Percentiles rank a stretch among this genome's conserved stretches.
Evolutionary conservation across 2,113 vertebrate genomes (phyloP).

Genomic region (Tiliqua scincoides): DNA sequence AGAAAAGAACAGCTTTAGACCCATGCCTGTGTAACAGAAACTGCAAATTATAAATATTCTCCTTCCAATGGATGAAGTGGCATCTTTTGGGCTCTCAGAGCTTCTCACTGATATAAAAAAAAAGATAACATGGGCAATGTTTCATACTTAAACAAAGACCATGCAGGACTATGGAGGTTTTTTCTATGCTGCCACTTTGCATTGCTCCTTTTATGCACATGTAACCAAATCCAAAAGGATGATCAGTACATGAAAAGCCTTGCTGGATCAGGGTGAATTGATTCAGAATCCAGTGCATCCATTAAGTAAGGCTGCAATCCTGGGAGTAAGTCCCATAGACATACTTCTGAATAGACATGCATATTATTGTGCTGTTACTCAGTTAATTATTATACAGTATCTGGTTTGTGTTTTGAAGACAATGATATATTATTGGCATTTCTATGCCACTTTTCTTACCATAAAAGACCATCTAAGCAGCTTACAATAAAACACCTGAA

Average conservation of each 20-base stretch:
- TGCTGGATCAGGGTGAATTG: constrained; percentile 1
- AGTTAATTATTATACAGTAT: neutral
- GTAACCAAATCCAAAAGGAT: neutral
- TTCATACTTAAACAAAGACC: neutral
- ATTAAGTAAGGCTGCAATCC: neutral
- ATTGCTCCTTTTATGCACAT: neutral
- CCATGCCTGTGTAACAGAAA: no score
- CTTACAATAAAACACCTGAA: neutral
- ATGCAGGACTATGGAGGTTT: neutral
- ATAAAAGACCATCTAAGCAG: no score
- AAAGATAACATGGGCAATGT: neutral
- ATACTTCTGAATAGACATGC: no score
- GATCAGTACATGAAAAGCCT: neutral
- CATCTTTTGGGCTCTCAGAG: neutral
- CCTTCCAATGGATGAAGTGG: neutral
- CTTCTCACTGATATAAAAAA: neutral
- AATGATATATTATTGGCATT: no score
- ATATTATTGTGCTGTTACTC: neutral
- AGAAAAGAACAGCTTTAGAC: no score
- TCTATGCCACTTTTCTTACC: no score
- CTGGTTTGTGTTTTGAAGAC: neutral
- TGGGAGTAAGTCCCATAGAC: no score
- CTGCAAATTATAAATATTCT: no score
- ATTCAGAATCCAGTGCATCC: neutral
- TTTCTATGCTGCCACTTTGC: neutral